phyloP scores from a whole-genome alignment of 2,797 vertebrate genomes.

The Hydrocynus forskahlii region DNA sequence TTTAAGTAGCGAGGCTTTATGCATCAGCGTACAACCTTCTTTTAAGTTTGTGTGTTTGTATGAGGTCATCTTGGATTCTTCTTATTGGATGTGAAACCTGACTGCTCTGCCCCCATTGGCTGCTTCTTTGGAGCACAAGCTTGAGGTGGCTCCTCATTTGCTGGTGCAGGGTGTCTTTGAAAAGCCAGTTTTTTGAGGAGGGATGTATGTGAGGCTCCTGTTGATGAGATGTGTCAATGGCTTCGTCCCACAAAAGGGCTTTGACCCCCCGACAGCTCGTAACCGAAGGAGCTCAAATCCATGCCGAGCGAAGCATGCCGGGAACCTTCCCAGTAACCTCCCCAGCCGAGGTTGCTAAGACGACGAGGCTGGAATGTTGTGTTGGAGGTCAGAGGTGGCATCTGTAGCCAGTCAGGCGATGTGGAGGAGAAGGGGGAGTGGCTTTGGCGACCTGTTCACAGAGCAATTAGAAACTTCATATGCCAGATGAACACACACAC shows the following conservation, averaged over 20 bases:
- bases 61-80: constrained; percentile 43
- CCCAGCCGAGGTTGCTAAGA: constrained; percentile 50
- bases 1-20: background rate
- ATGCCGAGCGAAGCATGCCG: constrained; percentile 44
- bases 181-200: constrained; percentile 32
- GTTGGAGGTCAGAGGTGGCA: constrained; percentile 62
- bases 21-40: constrained; percentile 22
- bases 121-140: constrained; percentile 49
- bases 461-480: constrained; percentile 31
- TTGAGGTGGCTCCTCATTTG: constrained; percentile 38
- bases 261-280: constrained; percentile 49
- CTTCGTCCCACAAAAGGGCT: constrained; percentile 52
- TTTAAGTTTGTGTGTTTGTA: constrained; percentile 20
- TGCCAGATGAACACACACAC: background rate
- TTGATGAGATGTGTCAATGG: constrained; percentile 57
- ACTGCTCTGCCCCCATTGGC: constrained; percentile 30
- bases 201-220: constrained; percentile 55
- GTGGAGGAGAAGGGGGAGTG: constrained; percentile 20
- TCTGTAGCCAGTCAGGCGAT: constrained; percentile 62
- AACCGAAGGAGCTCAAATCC: constrained; percentile 49
- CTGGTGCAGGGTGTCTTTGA: constrained; percentile 26
- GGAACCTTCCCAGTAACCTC: constrained; percentile 53
- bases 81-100: constrained; percentile 28
- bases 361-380: constrained; percentile 59
- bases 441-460: constrained; percentile 44